Percentiles rank a stretch among this genome's conserved stretches.
Evolutionary conservation across 2,888 invertebrate genomes (phyloP).

Genomic region (Fabriciana adippe): DNA sequence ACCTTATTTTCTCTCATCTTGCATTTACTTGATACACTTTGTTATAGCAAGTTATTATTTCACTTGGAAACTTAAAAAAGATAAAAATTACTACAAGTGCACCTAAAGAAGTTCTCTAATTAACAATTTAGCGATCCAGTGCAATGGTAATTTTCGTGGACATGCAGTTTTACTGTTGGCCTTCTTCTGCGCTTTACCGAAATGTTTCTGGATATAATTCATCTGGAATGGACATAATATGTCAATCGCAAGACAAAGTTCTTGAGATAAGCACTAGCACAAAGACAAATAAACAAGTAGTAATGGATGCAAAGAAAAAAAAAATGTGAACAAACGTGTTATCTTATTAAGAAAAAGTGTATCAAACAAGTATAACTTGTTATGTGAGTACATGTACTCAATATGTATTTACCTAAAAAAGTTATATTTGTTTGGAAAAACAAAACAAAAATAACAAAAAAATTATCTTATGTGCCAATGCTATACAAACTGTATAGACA

Average conservation of each 20-base stretch:
- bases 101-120: constrained; percentile 18
- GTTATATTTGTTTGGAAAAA: too few species aligned
- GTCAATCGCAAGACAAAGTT: neutral
- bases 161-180: constrained; percentile 24
- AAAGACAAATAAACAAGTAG: too few species aligned
- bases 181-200: constrained; percentile 9
- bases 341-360: too few species aligned
- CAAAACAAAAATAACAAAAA: too few species aligned
- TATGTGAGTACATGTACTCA: too few species aligned
- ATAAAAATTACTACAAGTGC: constrained; percentile 4
- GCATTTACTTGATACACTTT: neutral
- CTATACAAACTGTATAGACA: too few species aligned
- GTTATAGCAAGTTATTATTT: neutral
- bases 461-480: too few species aligned
- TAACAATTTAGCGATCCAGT: constrained; percentile 18
- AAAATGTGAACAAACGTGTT: too few species aligned
- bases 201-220: neutral
- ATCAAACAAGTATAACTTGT: too few species aligned
- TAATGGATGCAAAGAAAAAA: too few species aligned
- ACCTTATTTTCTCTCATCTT: too few species aligned
- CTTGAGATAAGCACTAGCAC: neutral
- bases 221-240: neutral
- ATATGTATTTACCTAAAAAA: too few species aligned
- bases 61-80: neutral
- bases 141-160: constrained; percentile 22